A percentile compares a stretch with the other conserved stretches of the same genome.
phyloP scores from a whole-genome alignment of 1,140 invertebrate species.

The Monochamus saltuarius region DNA sequence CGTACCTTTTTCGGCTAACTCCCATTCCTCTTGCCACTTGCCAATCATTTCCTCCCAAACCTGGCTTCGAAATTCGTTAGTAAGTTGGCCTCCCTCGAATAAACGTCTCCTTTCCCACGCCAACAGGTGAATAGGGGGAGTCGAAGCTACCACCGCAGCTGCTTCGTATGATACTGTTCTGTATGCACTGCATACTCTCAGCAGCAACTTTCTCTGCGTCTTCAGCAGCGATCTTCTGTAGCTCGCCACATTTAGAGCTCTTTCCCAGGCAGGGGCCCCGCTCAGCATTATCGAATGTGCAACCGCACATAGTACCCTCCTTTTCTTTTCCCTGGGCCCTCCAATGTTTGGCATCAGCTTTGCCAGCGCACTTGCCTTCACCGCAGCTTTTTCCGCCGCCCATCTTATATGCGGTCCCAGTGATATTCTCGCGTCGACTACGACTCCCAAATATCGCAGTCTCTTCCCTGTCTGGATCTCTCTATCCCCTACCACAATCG shows the following conservation, averaged over 20 bases:
- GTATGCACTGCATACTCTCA: slow-evolving; percentile 14
- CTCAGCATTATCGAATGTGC: slow-evolving; percentile 19
- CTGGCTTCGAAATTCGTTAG: background rate
- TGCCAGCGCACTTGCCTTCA: too few species aligned
- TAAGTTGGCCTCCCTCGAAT: background rate
- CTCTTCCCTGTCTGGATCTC: too few species aligned
- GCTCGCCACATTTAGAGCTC: slow-evolving; percentile 4
- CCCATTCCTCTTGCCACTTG: slow-evolving; percentile 20
- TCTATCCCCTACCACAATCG: too few species aligned
- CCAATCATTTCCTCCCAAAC: background rate
- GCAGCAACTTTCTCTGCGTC: slow-evolving; percentile 16
- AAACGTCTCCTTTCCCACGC: slow-evolving; percentile 10
- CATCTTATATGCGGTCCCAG: too few species aligned
- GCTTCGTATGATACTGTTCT: slow-evolving; percentile 23
- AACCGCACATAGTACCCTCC: slow-evolving; percentile 10
- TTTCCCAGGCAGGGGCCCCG: slow-evolving; percentile 14
- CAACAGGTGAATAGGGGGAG: slow-evolving; percentile 10
- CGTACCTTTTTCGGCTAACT: background rate
- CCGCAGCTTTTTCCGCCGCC: too few species aligned
- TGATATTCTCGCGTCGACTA: too few species aligned
- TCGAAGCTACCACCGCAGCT: slow-evolving; percentile 13
- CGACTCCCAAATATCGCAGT: too few species aligned
- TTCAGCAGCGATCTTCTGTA: slow-evolving; percentile 10
- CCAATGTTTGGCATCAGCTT: too few species aligned
- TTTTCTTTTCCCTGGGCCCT: too few species aligned